Conservation (phyloP, 2,888 invertebrate genomes). For the Drosophila antonietae region DNA sequence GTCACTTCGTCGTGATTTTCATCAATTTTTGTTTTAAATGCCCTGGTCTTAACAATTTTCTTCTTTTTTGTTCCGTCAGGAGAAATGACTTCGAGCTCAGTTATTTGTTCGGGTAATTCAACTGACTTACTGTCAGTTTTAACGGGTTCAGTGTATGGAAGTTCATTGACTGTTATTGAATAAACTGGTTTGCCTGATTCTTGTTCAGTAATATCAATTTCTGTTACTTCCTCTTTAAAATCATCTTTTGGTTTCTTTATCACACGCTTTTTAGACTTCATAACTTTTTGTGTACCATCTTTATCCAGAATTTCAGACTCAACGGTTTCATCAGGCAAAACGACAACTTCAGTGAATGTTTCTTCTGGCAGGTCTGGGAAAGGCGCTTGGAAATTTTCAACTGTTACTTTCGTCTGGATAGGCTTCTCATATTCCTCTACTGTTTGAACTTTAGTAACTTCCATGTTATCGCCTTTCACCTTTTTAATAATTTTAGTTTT, state of each 20-base stretch:
- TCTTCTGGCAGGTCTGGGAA: constrained; percentile 78
- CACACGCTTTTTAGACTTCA: constrained; percentile 83
- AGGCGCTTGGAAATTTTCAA: constrained; percentile 77
- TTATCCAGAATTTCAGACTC: constrained; percentile 75
- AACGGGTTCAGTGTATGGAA: constrained; percentile 53
- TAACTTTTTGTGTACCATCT: constrained; percentile 75
- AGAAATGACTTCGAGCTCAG: constrained; percentile 75
- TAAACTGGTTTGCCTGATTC: constrained; percentile 84
- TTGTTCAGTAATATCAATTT: constrained; percentile 85
- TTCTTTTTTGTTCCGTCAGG: constrained; percentile 82
- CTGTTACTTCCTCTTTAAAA: constrained; percentile 84
- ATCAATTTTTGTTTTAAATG: constrained; percentile 83
- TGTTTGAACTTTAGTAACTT: constrained; percentile 47
- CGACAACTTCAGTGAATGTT: constrained; percentile 70
- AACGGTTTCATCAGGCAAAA: constrained; percentile 78
- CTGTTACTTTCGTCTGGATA: constrained; percentile 36
- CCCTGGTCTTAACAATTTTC: constrained; percentile 81
- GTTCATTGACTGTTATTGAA: constrained; percentile 73
- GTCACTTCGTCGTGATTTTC: constrained; percentile 83
- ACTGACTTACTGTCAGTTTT: constrained; percentile 58
- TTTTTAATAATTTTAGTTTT: constrained; percentile 85
- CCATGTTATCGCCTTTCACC: constrained; percentile 82
- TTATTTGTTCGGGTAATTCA: constrained; percentile 83
- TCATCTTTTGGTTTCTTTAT: constrained; percentile 85
- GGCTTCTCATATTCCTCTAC: constrained; percentile 52